Evolutionary conservation across 2,888 invertebrate genomes (phyloP), one percentile per base, ranked within the genome.

Genomic region (Alloscopus bannaensis): DNA sequence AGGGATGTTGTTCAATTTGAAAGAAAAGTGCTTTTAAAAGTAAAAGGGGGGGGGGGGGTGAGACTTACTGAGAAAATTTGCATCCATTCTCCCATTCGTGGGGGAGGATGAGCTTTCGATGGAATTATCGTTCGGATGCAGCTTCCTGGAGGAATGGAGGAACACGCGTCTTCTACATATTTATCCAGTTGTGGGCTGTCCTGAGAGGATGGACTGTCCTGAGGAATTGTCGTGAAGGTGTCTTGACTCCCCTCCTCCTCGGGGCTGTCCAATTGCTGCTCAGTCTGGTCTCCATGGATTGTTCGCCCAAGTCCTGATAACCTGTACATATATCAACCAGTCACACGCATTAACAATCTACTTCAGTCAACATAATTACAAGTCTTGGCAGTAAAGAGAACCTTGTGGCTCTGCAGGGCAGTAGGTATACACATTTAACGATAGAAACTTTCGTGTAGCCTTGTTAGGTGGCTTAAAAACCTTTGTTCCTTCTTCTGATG

Each of bases 91-190:
- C 90, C 91, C 89, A 95, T 90, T 87, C 93, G 93, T 3, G 93
- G 93, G 11, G 94, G 94, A 72, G 94, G 94, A 90, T 93, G 93
- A 86, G 93, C 93, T 88, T 93, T 93, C n/a, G 93, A 93, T 50
- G 94, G 93, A 86, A 93, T 92, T 36, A 92, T 88, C 70, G 81
- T 77, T 70, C 83, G 72, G 59, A 73, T 65, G 11, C 71, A 60
- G n/a, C 76, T 62, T 31, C 77, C 68, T 31, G 65, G 42, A 20
- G 72, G 73, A 72, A 71, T 68, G 75, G 73, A 73, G 29, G 80
- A 59, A 45, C 70, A 64, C 11, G 64, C 47, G 6, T 75, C 71
- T 40, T 73, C 77, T n/a, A 50, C 31, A n/a, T n/a, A n/a, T n/a
- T n/a, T n/a, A n/a, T 36, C 36, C 13, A 36, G 36, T 36, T 36